Evolutionary conservation across 2,888 invertebrate species (phyloP), one percentile per base, ranked within the genome.

Genomic region (Sicus ferrugineus): DNA sequence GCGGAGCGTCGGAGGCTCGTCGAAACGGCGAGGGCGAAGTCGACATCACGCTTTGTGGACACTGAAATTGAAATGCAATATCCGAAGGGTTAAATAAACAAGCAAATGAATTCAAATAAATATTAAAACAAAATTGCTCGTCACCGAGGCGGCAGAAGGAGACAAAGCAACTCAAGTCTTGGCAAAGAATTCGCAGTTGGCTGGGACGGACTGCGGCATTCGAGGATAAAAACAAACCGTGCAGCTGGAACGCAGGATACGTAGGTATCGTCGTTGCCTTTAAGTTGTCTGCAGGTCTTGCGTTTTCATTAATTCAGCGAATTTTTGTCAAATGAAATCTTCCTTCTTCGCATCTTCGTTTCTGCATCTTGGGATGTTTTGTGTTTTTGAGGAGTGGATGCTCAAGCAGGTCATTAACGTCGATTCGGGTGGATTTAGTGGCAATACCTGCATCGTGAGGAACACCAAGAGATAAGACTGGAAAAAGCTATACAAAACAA

Each of bases 11-110:
- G 26, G 30, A 16, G 1, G n/a, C n/a, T n/a, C n/a, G n/a, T n/a
- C n/a, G n/a, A 28, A 21, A 14, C 21, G 14, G 21, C n/a, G 30
- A 11, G 23, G 64, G 50, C 7, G 52, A 23, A 23, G 7, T 48
- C 34, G 67, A 48, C 59, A 67, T 67, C 48, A 48, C 59, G 67
- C 67, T 73, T 68, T 73, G 74, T 75, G 74, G 73, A 74, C 76
- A 74, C 72, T 74, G 68, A 73, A 75, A 77, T 77, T 75, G 74
- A 75, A 77, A 73, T 74, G 74, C 75, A 77, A 77, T 77, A 77
- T 71, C 76, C 74, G 69, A 74, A 75, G 75, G 75, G 74, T 74
- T 75, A 73, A 75, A 73, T 69, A 76, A 76, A 76, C 70, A 75
- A 70, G 67, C 70, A 73, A 63, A 70, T 64, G 72, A 73, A 75